Base-by-base conservation (phyloP, 2,113 vertebrate genomes). In the Atractosteus spatula region DNA sequence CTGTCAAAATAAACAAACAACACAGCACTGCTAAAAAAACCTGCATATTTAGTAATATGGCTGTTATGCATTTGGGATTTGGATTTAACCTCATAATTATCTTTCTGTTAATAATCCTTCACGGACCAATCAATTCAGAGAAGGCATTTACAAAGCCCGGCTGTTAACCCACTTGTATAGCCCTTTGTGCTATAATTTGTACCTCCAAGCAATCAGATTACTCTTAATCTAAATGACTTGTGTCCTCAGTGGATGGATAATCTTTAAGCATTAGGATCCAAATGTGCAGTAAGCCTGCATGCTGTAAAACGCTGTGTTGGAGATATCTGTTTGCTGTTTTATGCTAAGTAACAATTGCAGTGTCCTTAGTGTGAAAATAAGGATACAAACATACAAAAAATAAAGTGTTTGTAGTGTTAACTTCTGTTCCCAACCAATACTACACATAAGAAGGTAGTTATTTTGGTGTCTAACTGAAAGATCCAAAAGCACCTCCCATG, bases 151-250 rank as follows among this genome's bases (percentile, higher is more conserved):
- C 89, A 87, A 87, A 80, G 71, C 79, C 81, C 78, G 74, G 82
- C 84, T 88, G 83, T 88, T 91, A 93, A 90, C 89, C 89, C 89
- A 90, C 85, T 90, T 86, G 86, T 88, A 90, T 79, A 81, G 91
- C 78, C 69, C 86, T 91, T 89, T 87, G 86, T 88, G 83, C 83
- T 90, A 84, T 88, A 89, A 89, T 89, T 89, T 92, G 90, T 89
- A 88, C 78, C 85, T 87, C 86, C 83, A 85, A 88, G 82, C 84
- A 92, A 94, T 92, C 91, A 92, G 92, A 94, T 95, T 94, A 94
- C 68, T 83, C 87, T 81, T 92, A 91, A 91, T 90, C 92, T 92
- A 90, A 91, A 92, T 88, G 87, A 91, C 81, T 83, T 82, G 82
- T 87, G 79, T 89, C 90, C 90, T 93, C 86, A 86, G 84, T 88